Percentiles rank a stretch among this genome's conserved stretches.
Evolutionary conservation across 2,888 invertebrate genomes (phyloP).

Genomic region (Omphaloscelis lunosa): DNA sequence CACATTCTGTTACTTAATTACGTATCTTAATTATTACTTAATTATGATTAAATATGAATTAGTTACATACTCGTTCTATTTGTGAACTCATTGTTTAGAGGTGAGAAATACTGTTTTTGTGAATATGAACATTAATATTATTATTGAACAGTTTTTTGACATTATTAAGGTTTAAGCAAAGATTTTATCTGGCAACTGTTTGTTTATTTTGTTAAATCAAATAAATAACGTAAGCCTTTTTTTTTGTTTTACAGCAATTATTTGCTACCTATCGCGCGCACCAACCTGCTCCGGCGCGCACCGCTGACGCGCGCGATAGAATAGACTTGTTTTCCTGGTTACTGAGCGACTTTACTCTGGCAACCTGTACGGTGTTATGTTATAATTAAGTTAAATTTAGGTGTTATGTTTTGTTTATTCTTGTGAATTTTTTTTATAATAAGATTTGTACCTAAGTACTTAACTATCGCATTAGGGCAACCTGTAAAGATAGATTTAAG

Average conservation of each 20-base stretch:
- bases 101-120: conserved; percentile 14
- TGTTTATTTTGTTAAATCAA: neutral
- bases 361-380: too few relatives aligned
- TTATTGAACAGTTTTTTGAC: neutral
- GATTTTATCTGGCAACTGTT: neutral
- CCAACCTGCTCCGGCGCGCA: too few relatives aligned
- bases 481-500: too few relatives aligned
- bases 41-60: conserved; percentile 11
- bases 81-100: neutral
- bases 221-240: neutral
- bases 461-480: too few relatives aligned
- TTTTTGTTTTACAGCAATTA: neutral
- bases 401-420: too few relatives aligned
- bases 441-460: too few relatives aligned
- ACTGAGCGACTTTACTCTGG: too few relatives aligned
- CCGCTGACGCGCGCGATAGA: too few relatives aligned
- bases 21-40: neutral
- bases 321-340: too few relatives aligned
- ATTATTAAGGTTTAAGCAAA: too few relatives aligned
- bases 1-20: neutral
- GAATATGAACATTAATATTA: neutral
- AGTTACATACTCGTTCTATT: neutral
- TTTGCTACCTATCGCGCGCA: neutral
- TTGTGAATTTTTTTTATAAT: too few relatives aligned
- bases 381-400: too few relatives aligned